Evolutionary conservation across 2,888 invertebrate genomes (phyloP), one percentile per base, ranked within the genome.

Genomic region (Eulithis testata): DNA sequence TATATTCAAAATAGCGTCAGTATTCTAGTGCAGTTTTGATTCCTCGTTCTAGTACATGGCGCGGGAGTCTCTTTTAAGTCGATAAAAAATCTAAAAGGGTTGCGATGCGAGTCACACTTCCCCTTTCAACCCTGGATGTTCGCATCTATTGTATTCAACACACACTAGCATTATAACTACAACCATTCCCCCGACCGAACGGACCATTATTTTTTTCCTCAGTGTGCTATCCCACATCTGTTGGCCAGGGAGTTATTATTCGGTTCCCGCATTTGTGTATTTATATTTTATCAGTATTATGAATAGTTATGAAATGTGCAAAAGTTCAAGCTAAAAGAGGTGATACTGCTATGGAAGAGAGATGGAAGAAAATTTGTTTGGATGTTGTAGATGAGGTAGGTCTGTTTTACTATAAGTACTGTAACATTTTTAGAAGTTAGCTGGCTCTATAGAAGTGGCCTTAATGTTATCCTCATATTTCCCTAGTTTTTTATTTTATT

Each of bases 81-180:
- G 31, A 53, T 53, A 65, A 63, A 65, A 67, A 63, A 57, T 21
- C 2, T 8, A 57, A 66, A 67, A 66, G 71, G 70, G 70, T 63
- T 61, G 66, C 63, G 63, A 64, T 62, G 64, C 58, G 14, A 56
- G 58, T 63, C 71, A 55, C 63, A 70, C 72, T 69, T 65, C 63
- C 72, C 74, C 64, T 63, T 54, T 47, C 49, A 50, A 53, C 55
- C 63, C 63, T 58, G 64, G 64, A 53, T 63, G 27, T 61, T 60
- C 47, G 37, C 31, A 52, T 57, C 62, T 61, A 61, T 68, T 70
- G 61, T 68, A 9, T 45, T 37, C 37, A 37, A 31, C 52, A 52
- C 63, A 56, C 64, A 21, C 21, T 3, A 7, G 6, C 47, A 65
- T 58, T 54, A 45, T 54, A 44, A 40, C 50, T 37, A 21, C 36